Evolutionary conservation across 2,888 invertebrate species (phyloP).

Genomic region (Pachydiplax longipennis): DNA sequence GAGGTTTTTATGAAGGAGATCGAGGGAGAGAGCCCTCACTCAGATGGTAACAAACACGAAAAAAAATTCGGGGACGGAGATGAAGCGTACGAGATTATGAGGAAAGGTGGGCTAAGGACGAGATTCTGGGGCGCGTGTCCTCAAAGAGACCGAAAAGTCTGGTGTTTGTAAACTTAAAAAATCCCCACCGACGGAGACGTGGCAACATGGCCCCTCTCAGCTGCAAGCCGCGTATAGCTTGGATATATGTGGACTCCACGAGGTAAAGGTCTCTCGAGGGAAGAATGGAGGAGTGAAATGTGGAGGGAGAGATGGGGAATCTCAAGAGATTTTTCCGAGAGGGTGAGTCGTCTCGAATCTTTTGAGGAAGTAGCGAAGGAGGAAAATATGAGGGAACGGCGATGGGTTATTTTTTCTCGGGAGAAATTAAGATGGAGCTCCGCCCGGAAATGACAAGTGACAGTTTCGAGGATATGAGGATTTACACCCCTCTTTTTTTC

Average conservation of each 20-base stretch:
- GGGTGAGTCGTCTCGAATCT: not conserved
- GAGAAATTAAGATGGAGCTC: not conserved
- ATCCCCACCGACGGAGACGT: not conserved
- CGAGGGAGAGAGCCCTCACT: too few relatives aligned
- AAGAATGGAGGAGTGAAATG: not conserved
- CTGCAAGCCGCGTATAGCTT: slow-evolving; percentile 1
- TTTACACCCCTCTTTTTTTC: not conserved
- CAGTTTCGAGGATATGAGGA: slow-evolving; percentile 21
- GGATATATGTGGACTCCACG: not conserved
- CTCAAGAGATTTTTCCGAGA: not conserved
- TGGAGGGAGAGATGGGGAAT: not conserved
- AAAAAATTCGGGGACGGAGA: not conserved
- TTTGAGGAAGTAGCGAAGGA: not conserved
- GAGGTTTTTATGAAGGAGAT: not conserved
- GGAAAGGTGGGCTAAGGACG: not conserved
- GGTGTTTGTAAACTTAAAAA: slow-evolving; percentile 11
- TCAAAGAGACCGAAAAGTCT: not conserved
- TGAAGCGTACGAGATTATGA: not conserved
- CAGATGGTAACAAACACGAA: not conserved
- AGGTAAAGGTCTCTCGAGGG: not conserved
- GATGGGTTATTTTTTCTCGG: not conserved
- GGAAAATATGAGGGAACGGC: not conserved
- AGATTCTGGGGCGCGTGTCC: slow-evolving; percentile 9
- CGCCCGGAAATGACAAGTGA: slow-evolving; percentile 17
- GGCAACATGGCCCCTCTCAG: slow-evolving; percentile 5